phyloP scores from a whole-genome alignment of 2,888 invertebrate species.

The Drosophila atripex region DNA sequence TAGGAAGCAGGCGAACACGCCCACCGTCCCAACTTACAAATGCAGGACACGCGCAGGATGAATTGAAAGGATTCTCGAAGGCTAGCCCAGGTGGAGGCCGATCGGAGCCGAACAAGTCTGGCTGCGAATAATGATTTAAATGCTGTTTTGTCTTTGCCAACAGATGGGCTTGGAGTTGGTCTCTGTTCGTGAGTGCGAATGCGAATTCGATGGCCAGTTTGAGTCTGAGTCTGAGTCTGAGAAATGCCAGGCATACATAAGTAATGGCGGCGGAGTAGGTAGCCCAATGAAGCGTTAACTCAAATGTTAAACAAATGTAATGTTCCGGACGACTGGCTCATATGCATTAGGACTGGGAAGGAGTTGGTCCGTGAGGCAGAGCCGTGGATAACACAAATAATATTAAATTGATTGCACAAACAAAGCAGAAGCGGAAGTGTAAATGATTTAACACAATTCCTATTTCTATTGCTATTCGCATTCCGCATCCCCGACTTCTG shows the following conservation, averaged over 20 bases:
- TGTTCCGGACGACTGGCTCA: constrained; percentile 78
- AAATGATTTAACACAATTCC: constrained; percentile 77
- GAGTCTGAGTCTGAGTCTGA: constrained; percentile 40
- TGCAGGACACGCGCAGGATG: constrained; percentile 68
- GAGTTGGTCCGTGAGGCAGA: constrained; percentile 21
- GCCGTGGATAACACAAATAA: constrained; percentile 75
- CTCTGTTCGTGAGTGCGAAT: neutral
- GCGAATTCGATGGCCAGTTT: constrained; percentile 1
- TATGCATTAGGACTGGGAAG: constrained; percentile 52
- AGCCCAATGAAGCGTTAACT: constrained; percentile 76
- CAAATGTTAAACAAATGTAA: constrained; percentile 81
- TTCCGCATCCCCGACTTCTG: constrained; percentile 36
- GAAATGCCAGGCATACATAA: constrained; percentile 63
- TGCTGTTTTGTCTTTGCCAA: constrained; percentile 61
- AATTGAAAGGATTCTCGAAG: constrained; percentile 73
- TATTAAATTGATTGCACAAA: constrained; percentile 80
- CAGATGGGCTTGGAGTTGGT: constrained; percentile 22
- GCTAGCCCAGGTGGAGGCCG: constrained; percentile 42
- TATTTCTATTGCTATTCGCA: constrained; percentile 44
- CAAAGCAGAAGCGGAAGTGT: constrained; percentile 76
- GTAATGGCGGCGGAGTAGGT: constrained; percentile 56
- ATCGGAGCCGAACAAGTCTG: constrained; percentile 35
- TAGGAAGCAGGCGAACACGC: constrained; percentile 13
- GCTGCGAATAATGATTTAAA: constrained; percentile 76
- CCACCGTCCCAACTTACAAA: constrained; percentile 56